These are phyloP conservation scores for Hyles vespertilio DNA, from an alignment of 1,140 invertebrate species.

Conservation along the genomic window DNA sequence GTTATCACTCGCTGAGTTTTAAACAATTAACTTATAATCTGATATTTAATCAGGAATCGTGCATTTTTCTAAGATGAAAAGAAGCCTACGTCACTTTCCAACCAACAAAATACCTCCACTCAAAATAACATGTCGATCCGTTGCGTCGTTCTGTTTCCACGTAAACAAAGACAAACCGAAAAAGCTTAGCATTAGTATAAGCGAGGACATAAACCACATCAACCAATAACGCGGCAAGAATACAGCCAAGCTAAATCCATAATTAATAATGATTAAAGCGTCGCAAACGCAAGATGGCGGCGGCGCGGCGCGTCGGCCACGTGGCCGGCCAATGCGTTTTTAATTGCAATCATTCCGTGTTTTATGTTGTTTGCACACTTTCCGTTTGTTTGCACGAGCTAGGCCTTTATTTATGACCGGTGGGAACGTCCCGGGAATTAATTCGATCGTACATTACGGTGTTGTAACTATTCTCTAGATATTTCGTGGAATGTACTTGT, in stretches of 20 bases:
- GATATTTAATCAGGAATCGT: no score
- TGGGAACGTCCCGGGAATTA: conserved; percentile 60
- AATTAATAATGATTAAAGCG: conserved; percentile 10
- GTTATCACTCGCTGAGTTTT: no score
- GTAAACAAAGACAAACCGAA: no score
- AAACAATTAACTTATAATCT: no score
- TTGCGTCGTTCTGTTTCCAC: no score
- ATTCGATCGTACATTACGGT: conserved; percentile 21
- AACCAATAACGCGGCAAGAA: neutral
- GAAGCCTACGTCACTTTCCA: no score
- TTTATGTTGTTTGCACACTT: conserved; percentile 71
- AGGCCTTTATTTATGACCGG: conserved; percentile 67
- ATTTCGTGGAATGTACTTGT: no score
- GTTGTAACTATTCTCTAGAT: conserved; percentile 1
- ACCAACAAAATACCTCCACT: no score
- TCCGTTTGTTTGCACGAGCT: conserved; percentile 52
- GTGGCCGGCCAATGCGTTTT: conserved; percentile 68
- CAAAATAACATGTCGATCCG: no score
- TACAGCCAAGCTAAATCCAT: neutral
- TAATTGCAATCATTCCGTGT: conserved; percentile 73
- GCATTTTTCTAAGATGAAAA: no score
- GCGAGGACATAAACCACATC: neutral
- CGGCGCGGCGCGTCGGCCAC: conserved; percentile 29
- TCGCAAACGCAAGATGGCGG: conserved; percentile 49
- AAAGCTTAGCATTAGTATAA: no score